Evolutionary conservation across 2,888 invertebrate species (phyloP).

Genomic region (Melikaiella ostensackeni): DNA sequence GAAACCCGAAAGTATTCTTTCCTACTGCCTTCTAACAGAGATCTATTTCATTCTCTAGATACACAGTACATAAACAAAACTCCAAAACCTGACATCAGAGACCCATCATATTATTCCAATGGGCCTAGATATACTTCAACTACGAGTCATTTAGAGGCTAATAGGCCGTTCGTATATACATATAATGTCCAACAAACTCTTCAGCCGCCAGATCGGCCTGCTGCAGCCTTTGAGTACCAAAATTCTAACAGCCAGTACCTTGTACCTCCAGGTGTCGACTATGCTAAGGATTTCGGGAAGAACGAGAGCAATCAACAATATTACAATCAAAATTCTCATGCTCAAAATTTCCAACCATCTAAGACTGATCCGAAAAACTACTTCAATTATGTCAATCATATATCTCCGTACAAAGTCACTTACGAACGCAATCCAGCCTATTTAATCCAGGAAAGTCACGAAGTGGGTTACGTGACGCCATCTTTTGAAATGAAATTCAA

Average conservation of each 20-base stretch:
- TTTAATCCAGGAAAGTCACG: slow-evolving; percentile 72
- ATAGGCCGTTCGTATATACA: slow-evolving; percentile 55
- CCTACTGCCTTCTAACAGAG: slow-evolving; percentile 70
- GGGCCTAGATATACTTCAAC: slow-evolving; percentile 53
- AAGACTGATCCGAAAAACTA: slow-evolving; percentile 57
- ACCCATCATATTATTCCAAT: slow-evolving; percentile 64
- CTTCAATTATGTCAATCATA: slow-evolving; percentile 68
- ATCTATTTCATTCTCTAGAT: slow-evolving; percentile 59
- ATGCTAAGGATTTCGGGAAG: slow-evolving; percentile 14
- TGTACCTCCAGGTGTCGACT: slow-evolving; percentile 39
- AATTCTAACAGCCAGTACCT: slow-evolving; percentile 56
- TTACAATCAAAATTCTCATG: slow-evolving; percentile 62
- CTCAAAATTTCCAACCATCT: slow-evolving; percentile 50
- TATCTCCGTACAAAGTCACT: slow-evolving; percentile 64
- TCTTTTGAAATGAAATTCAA: slow-evolving; percentile 66
- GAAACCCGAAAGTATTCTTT: slow-evolving; percentile 71
- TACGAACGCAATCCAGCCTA: slow-evolving; percentile 70
- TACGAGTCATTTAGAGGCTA: slow-evolving; percentile 53
- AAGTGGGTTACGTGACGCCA: slow-evolving; percentile 70
- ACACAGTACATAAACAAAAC: slow-evolving; percentile 59
- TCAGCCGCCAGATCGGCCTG: slow-evolving; percentile 58
- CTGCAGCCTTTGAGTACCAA: slow-evolving; percentile 65
- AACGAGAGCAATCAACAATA: slow-evolving; percentile 57
- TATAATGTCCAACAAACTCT: slow-evolving; percentile 55
- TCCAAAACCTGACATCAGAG: slow-evolving; percentile 58